Evolutionary conservation across 2,888 invertebrate species (phyloP).

Genomic region (Siphonodentalium dalli): DNA sequence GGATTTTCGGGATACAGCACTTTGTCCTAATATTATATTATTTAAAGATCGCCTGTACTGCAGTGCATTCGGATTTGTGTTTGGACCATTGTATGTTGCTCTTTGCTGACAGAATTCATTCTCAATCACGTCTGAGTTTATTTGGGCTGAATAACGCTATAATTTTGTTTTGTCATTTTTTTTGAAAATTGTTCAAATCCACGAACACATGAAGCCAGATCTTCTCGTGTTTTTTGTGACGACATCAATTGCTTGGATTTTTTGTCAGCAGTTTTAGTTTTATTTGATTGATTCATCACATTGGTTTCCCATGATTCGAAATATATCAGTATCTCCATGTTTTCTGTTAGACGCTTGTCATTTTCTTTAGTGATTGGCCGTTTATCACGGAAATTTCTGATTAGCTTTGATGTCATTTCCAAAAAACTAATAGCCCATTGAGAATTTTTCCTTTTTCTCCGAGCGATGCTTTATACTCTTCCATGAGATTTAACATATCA

Average conservation of each 20-base stretch:
- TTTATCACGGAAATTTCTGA: constrained; percentile 19
- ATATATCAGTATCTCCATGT: neutral
- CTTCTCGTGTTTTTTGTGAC: too few species aligned
- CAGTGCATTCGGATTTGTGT: constrained; percentile 2
- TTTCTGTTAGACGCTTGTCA: neutral
- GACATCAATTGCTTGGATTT: too few species aligned
- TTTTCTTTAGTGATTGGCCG: constrained; percentile 2
- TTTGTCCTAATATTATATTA: constrained; percentile 9
- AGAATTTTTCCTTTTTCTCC: constrained; percentile 16
- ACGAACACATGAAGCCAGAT: too few species aligned
- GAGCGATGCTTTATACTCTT: constrained; percentile 13
- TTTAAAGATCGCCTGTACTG: constrained; percentile 7
- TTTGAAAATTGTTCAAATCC: too few species aligned
- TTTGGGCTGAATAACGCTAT: neutral
- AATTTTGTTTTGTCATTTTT: too few species aligned
- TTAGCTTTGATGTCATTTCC: constrained; percentile 13
- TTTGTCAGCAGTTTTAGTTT: too few species aligned
- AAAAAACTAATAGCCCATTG: constrained; percentile 17
- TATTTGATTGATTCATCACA: too few species aligned
- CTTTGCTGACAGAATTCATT: constrained; percentile 9
- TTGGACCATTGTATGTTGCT: constrained; percentile 6
- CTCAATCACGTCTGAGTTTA: constrained; percentile 12
- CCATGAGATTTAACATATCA: constrained; percentile 22
- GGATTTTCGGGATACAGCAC: too few species aligned
- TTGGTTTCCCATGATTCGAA: too few species aligned